Evolutionary conservation across 2,888 invertebrate species (phyloP), one percentile per base, ranked within the genome.

Genomic region (Carcina quercana): DNA sequence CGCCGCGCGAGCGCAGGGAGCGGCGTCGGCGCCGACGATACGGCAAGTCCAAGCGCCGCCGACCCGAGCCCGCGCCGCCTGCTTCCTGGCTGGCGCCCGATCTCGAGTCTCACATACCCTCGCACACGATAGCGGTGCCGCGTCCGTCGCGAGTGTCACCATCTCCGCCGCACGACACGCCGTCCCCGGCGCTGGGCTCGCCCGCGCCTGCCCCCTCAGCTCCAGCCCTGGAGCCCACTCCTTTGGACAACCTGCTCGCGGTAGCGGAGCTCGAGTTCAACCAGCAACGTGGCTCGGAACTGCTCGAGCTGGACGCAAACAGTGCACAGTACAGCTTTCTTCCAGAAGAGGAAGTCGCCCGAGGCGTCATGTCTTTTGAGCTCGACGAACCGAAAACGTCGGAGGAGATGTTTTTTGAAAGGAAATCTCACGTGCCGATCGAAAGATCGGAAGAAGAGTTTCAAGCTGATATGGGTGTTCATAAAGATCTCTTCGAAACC

Each of bases 241-340:
- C 88, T 52, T 79, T 88, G 49, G 88, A 88, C 60, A 88, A 85
- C 65, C 70, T 88, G 51, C 79, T 88, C 37, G 88, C 88, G 32
- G 88, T 88, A 37, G 88, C 88, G 39, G 88, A 88, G 66, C 78
- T 88, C 31, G 88, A 88, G 65, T 86, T 88, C 53, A 86, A 87
- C 61, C 87, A 88, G 65, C 87, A 88, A 58, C 69, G 71, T 56
- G 60, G 69, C 45, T 63, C 69, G 37, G 65, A 64, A 35, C 55
- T 56, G 38, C 67, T 63, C 35, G 75, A 62, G 47, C 59, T 70
- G 44, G 61, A 63, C 36, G 47, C 63, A 32, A 49, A 61, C 17
- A 55, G 53, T 28, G 51, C 51, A 19, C 57, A 53, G 34, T 74
- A 68, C 53, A 47, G 61, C 12, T 79, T 76, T 55, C 52, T 76